Conservation (phyloP, 35 echinoderm and acorn worm genomes). For the Stichopus chloronotus region DNA sequence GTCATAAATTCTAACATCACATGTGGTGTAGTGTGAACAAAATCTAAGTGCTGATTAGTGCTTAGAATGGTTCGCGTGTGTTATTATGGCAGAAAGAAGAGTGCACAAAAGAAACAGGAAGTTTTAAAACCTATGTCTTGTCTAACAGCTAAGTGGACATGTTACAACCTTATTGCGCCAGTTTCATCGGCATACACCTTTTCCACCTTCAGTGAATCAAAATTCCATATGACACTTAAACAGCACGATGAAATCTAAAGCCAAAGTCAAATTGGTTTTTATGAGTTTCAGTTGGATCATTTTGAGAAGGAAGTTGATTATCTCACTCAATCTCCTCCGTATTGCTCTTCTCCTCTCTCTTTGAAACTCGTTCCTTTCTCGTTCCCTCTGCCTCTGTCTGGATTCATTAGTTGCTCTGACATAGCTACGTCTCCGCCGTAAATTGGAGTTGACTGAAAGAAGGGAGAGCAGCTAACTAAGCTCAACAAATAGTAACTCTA, state of each 20-base stretch:
- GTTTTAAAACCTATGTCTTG: too few species aligned
- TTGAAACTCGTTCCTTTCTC: conserved; percentile 48
- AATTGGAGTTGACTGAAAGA: conserved; percentile 78
- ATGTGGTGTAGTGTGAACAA: too few species aligned
- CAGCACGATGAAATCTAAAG: not conserved
- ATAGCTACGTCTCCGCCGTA: conserved; percentile 73
- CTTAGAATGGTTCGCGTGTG: too few species aligned
- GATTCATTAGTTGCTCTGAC: conserved; percentile 84
- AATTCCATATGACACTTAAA: too few species aligned
- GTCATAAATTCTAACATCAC: too few species aligned
- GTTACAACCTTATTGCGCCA: too few species aligned
- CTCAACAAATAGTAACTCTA: not conserved
- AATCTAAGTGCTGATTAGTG: too few species aligned
- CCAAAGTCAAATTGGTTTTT: not conserved
- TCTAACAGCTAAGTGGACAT: too few species aligned
- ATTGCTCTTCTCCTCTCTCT: conserved; percentile 58
- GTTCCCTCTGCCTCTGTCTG: conserved; percentile 60
- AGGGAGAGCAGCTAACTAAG: not conserved
- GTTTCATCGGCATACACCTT: too few species aligned
- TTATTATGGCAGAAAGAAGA: too few species aligned
- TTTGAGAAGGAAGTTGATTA: conserved; percentile 9
- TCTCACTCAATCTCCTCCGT: conserved; percentile 42
- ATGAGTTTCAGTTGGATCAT: not conserved
- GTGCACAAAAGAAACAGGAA: too few species aligned
- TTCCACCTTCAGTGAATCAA: too few species aligned